Conservation (phyloP, 2,797 vertebrate genomes). For the Arctocebus calabarensis region DNA sequence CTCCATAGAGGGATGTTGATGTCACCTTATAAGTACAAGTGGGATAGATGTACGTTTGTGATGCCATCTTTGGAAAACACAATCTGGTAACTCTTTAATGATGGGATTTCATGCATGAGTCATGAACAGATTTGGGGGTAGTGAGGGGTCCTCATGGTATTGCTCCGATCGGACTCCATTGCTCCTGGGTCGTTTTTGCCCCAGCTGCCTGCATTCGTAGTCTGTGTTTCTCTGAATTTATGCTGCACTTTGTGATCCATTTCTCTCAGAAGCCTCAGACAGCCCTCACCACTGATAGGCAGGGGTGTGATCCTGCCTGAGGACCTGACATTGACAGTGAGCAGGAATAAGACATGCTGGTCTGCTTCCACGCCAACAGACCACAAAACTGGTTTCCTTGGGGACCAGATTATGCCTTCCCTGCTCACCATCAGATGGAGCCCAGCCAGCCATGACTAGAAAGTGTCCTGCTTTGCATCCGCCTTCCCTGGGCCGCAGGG, state of each 20-base stretch:
- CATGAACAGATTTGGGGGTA: not conserved
- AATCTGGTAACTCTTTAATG: not conserved
- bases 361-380: not conserved
- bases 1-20: not conserved
- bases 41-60: not conserved
- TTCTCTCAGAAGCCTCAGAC: constrained; percentile 65
- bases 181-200: not conserved
- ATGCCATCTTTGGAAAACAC: not conserved
- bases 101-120: not conserved
- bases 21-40: not conserved
- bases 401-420: not conserved
- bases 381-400: not conserved
- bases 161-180: not conserved
- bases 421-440: not conserved
- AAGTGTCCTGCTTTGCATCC: constrained; percentile 32
- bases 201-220: constrained; percentile 5
- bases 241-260: constrained; percentile 15
- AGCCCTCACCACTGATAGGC: constrained; percentile 1
- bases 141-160: not conserved
- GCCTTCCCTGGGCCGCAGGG: not conserved
- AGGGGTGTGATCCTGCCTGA: constrained; percentile 20
- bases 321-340: constrained; percentile 43
- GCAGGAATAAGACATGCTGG: constrained; percentile 24
- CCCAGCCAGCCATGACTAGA: not conserved
- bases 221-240: constrained; percentile 40